Conservation (phyloP, 1,140 invertebrate genomes). For the Matsumurasca onukii region DNA sequence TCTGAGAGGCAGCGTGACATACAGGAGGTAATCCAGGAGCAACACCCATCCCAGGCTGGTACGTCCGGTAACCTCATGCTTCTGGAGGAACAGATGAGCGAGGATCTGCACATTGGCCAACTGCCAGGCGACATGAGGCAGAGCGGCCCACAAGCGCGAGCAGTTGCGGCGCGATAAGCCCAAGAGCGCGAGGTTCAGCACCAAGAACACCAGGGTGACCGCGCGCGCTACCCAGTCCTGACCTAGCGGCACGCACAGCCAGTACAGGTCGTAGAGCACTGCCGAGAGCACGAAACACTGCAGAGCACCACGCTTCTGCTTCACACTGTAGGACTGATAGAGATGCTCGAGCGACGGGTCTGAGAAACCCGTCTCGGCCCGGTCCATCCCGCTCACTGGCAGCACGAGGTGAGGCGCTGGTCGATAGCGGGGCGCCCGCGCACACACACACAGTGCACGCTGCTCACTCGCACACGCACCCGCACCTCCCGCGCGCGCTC, state of each 20-base stretch:
- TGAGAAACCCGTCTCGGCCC: conserved; percentile 6
- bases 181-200: conserved; percentile 55
- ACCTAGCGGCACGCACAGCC: conserved; percentile 58
- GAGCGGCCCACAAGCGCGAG: conserved; percentile 53
- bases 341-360: conserved; percentile 56
- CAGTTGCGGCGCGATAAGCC: conserved; percentile 52
- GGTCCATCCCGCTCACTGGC: conserved; percentile 36
- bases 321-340: conserved; percentile 72
- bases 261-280: conserved; percentile 66
- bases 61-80: conserved; percentile 53
- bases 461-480: not conserved
- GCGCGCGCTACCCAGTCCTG: conserved; percentile 48
- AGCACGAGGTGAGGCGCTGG: conserved; percentile 35
- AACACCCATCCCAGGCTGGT: conserved; percentile 75
- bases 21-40: conserved; percentile 81
- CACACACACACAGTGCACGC: conserved; percentile 4
- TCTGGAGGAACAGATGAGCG: conserved; percentile 55
- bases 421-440: conserved; percentile 33
- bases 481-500: too few species aligned
- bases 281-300: conserved; percentile 70
- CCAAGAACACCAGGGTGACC: conserved; percentile 53
- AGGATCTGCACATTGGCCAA: conserved; percentile 61
- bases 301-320: conserved; percentile 74
- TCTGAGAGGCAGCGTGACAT: conserved; percentile 76
- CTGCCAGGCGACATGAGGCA: conserved; percentile 64